Evolutionary conservation across 2,888 invertebrate genomes (phyloP), one percentile per base, ranked within the genome.

Genomic region (Agrochola lychnidis): DNA sequence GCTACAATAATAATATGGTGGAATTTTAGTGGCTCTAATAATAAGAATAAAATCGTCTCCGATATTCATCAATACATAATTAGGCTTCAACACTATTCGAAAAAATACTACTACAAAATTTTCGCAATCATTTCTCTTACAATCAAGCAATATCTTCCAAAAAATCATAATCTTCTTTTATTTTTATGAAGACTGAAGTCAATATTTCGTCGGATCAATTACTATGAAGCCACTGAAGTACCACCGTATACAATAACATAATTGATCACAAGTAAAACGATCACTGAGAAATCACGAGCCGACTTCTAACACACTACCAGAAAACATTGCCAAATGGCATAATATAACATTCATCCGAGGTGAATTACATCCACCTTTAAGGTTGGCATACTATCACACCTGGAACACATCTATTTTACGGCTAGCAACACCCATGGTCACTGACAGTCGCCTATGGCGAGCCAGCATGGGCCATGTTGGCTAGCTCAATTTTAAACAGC

Each of bases 231-330:
- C 76, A 79, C 74, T 70, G 81, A 83, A 81, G 79, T 67, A 22
- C 66, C 68, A 64, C 59, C 70, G 62, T 42, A 51, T 19, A 78
- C 53, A 78, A 81, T 74, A 84, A 79, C 45, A 88, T 87, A 89
- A 81, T 89, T 86, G 87, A 93, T 92, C 91, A 93, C 92, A 92
- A 92, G 87, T 89, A 89, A 90, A 91, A 92, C 89, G 90, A 94
- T 95, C 93, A 95, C 93, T 93, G 91, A 92, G 86, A 89, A 91
- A 93, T 93, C 92, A 93, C 93, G 91, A 91, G 89, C 90, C 87
- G 71, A 81, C 67, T 78, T 81, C 78, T 79, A 82, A 70, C 59
- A 82, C 73, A 74, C 83, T 83, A 83, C 73, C 56, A 82, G 25
- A 76, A 68, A 86, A 77, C 66, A 70, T 63, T 69, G 78, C 75